Base-by-base conservation (phyloP, 1,140 invertebrate genomes). In the Drosophila kanapiae region DNA sequence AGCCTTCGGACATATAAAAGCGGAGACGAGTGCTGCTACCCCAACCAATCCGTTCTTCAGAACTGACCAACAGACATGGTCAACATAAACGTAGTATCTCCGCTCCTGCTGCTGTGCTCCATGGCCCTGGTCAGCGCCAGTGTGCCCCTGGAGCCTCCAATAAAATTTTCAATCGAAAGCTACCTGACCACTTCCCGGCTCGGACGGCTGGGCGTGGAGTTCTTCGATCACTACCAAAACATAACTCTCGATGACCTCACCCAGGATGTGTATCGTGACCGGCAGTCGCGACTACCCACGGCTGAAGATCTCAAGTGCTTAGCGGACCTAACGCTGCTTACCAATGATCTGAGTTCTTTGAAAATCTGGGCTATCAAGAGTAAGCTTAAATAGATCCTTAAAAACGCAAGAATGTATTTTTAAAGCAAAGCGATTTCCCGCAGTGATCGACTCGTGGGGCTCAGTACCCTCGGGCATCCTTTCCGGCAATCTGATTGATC, bases 401-500 rank as follows among this genome's bases (percentile, higher is more conserved):
- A 18, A 49, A 29, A 29, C 1, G 9, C 13, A n/a, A 35, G 3
- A 53, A 5, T 9, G 5, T 59, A 29, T 14, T 38, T 13, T 37
- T 6, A 9, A 2, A 35, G 3, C 11, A 8, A 27, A 27, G 14
- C 13, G 31, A 60, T 29, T 38, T 11, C 35, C 1, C 14, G 6
- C 10, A 85, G 82, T 83, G 51, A 51, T 80, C 6, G 82, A 85
- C 60, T 65, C 82, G 1, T 85, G 82, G 82, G 82, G 80, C 27
- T 64, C 69, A 5, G 13, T 83, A 11, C 82, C 82, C 3, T 45
- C 77, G 11, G 82, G 82, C 6, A 62, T 85, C 7, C 37, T 85
- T 0, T 31, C 42, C 29, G 82, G 82, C 9, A 80, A 80, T 33
- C 16, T 76, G 14, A 42, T 37, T 6, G 82, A 85, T 43, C 47